Evolutionary conservation across 37 sponge, comb jelly and placozoan genomes (phyloP).

Genomic region (Ephydatia muelleri): DNA sequence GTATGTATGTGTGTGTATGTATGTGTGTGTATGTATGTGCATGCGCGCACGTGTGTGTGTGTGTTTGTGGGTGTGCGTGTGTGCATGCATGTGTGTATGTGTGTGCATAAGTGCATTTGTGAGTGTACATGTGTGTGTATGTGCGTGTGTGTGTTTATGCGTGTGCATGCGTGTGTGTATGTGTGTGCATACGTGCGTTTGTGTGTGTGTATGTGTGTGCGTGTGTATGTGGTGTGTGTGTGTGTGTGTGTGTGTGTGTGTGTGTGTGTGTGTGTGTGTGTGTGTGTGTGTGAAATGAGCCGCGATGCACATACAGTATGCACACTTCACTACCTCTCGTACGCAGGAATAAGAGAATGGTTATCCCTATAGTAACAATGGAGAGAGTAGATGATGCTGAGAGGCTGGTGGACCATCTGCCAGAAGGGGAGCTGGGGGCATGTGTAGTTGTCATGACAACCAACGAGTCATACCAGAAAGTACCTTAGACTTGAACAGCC

Average conservation of each 20-base stretch:
- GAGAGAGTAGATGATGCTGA: conserved; percentile 43
- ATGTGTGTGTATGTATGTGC: background rate
- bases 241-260: background rate
- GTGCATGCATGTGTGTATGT: background rate
- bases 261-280: conserved; percentile 1
- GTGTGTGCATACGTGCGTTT: background rate
- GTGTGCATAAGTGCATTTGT: background rate
- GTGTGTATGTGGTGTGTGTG: background rate
- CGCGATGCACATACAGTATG: background rate
- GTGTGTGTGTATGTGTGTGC: too few species aligned
- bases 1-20: conserved; percentile 6
- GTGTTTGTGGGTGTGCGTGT: too few species aligned
- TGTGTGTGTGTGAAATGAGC: background rate
- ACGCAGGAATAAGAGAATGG: conserved; percentile 23
- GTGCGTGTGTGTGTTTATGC: conserved; percentile 3
- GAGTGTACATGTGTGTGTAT: background rate
- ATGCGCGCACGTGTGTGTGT: background rate
- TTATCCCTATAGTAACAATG: conserved; percentile 5
- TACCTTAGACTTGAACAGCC: conserved; percentile 78
- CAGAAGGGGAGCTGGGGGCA: conserved; percentile 54
- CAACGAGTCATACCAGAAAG: background rate
- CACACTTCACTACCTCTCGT: conserved; percentile 41
- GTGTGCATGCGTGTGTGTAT: background rate
- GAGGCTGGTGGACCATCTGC: conserved; percentile 25
- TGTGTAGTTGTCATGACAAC: background rate